Evolutionary conservation across 2,113 vertebrate species (phyloP), one percentile per base, ranked within the genome.

Genomic region (Morone chrysops): DNA sequence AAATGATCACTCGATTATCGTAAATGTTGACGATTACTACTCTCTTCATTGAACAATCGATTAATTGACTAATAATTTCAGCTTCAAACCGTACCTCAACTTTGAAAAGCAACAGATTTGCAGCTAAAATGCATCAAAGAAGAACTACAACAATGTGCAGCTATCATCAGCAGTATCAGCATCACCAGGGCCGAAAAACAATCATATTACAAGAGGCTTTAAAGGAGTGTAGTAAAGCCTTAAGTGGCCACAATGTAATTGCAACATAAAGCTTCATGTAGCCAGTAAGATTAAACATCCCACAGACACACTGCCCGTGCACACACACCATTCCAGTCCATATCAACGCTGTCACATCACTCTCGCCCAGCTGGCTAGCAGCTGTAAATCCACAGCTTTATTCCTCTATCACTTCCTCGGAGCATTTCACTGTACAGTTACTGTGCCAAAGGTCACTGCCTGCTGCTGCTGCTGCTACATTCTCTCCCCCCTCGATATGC

Each of bases 361-460:
- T 76, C 22, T 75, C 31, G 61, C 43, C 76, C 80, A 90, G 89
- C 89, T 91, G 84, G 84, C 80, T 74, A 71, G 65, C 93, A 92
- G 88, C 92, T 88, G 87, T 66, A 93, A 92, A 89, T 90, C 91
- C 88, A 68, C 84, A 90, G 85, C 82, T 92, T 91, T 93, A 89
- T 89, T 89, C 65, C 81, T 87, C 82, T 41, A 83, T 86, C 85
- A 77, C 25, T 45, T 90, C 85, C 78, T 82, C 54, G 10, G 57
- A 74, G 76, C 69, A 60, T 76, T 92, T 89, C 76, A 78, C 86
- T 82, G 72, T 87, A 87, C 41, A 75, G 81, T 87, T 80, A 92
- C 85, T 94, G 80, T 87, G 89, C 87, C 70, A 94, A 94, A 94
- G 92, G 92, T 92, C 90, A 87, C 48, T n/a, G 68, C 51, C 85